phyloP scores from a whole-genome alignment of 2,113 vertebrate genomes.

The Sialia sialis region DNA sequence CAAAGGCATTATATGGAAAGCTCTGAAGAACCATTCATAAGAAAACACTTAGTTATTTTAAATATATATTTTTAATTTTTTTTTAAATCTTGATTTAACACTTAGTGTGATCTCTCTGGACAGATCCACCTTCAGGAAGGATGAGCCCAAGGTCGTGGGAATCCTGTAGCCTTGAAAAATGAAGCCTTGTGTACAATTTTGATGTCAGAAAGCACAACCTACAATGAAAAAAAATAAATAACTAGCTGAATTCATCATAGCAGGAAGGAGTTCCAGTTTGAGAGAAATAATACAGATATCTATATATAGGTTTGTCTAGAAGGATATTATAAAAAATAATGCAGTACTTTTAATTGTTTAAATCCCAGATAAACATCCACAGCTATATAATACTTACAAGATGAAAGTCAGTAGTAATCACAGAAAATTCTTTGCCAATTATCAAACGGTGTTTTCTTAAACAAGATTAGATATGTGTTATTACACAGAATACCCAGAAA shows the following conservation, averaged over 20 bases:
- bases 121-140: neutral
- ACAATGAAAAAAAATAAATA: neutral
- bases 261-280: neutral
- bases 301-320: neutral
- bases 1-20: neutral
- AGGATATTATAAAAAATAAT: neutral
- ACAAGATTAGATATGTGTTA: neutral
- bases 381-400: neutral
- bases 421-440: neutral
- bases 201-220: neutral
- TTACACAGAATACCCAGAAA: neutral
- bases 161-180: neutral
- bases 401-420: neutral
- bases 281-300: neutral
- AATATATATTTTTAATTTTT: rapidly evolving
- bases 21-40: neutral
- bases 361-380: neutral
- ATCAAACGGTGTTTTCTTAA: neutral
- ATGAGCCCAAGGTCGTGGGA: neutral
- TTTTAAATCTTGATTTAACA: neutral
- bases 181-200: neutral
- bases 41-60: neutral
- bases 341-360: neutral
- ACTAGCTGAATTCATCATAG: neutral
- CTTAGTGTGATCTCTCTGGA: neutral